Percentiles rank a stretch among this genome's conserved stretches.
These are phyloP conservation scores for Patella pellucida DNA, from an alignment of 2,888 invertebrate genomes.

Conservation along the genomic window DNA sequence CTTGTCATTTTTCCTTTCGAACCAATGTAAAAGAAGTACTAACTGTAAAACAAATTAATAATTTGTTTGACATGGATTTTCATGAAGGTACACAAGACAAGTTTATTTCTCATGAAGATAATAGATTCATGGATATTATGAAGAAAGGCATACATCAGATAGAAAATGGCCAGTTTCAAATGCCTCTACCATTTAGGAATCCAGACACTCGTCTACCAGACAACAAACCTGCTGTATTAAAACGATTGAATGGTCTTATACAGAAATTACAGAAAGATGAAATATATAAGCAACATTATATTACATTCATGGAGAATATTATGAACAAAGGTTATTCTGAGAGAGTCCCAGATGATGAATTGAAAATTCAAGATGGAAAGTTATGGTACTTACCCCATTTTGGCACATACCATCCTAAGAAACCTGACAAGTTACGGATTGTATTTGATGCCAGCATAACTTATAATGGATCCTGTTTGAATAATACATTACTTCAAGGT, in stretches of 20 bases:
- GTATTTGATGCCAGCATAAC: constrained; percentile 36
- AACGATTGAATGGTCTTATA: constrained; percentile 10
- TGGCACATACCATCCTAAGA: constrained; percentile 36
- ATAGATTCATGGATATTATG: constrained; percentile 18
- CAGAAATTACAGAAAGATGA: constrained; percentile 5
- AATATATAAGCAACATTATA: constrained; percentile 17
- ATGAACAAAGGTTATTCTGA: constrained; percentile 25
- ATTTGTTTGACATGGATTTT: not conserved
- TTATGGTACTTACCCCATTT: constrained; percentile 39
- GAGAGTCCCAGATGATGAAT: constrained; percentile 17
- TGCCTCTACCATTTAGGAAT: constrained; percentile 20
- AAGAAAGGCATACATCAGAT: constrained; percentile 9
- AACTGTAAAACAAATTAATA: not conserved
- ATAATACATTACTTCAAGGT: constrained; percentile 35
- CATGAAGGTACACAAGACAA: not conserved
- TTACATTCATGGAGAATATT: constrained; percentile 28
- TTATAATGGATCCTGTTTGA: constrained; percentile 34
- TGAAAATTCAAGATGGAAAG: constrained; percentile 5
- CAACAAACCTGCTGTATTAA: constrained; percentile 14
- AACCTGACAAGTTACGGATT: constrained; percentile 27
- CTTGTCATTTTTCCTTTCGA: constrained; percentile 12
- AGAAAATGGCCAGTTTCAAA: constrained; percentile 23
- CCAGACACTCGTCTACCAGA: constrained; percentile 18
- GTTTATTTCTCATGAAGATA: constrained; percentile 14
- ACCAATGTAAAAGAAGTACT: constrained; percentile 3